Percentiles rank a stretch among this genome's conserved stretches.
phyloP scores from a whole-genome alignment of 2,113 vertebrate species.

The Clarias macrocephalus region DNA sequence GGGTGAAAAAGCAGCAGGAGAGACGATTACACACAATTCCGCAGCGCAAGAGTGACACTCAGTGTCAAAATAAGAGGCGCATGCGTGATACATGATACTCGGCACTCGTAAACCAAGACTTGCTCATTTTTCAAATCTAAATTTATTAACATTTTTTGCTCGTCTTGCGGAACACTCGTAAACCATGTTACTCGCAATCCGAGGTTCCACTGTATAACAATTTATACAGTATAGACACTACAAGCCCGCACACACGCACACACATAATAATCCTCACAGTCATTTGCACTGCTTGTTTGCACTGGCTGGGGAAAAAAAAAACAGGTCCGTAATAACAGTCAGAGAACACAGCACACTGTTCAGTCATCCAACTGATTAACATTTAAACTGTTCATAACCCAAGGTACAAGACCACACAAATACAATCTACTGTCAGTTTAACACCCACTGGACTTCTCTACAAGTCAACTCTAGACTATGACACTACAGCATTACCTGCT shows the following conservation, averaged over 20 bases:
- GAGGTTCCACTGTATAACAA: too few species aligned
- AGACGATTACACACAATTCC: too few species aligned
- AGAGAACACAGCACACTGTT: background rate
- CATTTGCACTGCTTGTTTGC: background rate
- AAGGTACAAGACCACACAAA: background rate
- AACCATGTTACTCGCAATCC: too few species aligned
- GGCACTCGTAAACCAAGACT: too few species aligned
- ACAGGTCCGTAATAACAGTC: background rate
- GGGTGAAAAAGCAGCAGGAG: too few species aligned
- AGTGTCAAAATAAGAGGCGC: too few species aligned
- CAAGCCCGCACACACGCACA: background rate
- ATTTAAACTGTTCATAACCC: background rate
- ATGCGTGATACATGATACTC: too few species aligned
- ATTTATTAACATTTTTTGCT: too few species aligned
- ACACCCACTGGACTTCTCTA: background rate
- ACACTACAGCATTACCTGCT: constrained; percentile 58
- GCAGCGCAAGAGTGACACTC: too few species aligned
- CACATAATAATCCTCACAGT: background rate
- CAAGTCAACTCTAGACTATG: background rate
- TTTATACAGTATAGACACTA: background rate
- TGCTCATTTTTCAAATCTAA: too few species aligned
- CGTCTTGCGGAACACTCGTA: too few species aligned
- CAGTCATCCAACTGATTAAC: background rate
- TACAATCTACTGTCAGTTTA: background rate
- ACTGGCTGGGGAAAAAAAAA: background rate